Base-by-base conservation (phyloP, 2,113 vertebrate species). In the Pangasianodon gigas region DNA sequence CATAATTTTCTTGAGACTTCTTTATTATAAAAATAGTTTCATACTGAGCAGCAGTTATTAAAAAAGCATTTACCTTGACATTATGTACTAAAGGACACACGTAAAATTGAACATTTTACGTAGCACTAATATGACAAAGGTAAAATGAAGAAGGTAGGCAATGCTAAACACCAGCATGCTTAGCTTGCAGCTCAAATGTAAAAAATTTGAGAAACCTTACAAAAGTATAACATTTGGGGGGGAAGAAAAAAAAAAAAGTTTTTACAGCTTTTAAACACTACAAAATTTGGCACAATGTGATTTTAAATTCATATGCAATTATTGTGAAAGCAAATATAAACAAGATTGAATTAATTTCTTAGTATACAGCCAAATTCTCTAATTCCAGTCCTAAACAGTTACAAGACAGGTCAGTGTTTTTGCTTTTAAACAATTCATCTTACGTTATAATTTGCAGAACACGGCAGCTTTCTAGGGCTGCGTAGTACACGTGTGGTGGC, bases 81-180 rank as follows among this genome's bases (percentile, higher is more conserved):
- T 85, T 75, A 75, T n/a, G 91, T 90, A 93, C 90, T 93, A 93
- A 93, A 95, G 90, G 92, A 93, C 92, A 92, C 87, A 89, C 94
- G 93, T 90, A 90, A 96, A 96, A 94, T 8, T 92, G 93, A 95
- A 95, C 93, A 93, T 93, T 88, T 75, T 32, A 60, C 24, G 1
- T 60, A 84, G 82, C 11, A 80, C 83, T 37, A 85, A 94, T 92
- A 93, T 93, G 94, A 93, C 92, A 92, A 37, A 95, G 93, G 95
- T 93, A 92, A 90, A 94, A 62, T 79, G 37, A 81, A 29, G 82
- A 60, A 37, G n/a, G 21, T 51, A 26, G 51, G 79, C 60, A 54
- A 16, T 41, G 14, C 32, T 60, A 82, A 83, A 79, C 56, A 44
- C 4, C 48, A 54, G 52, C 52, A 82, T 51, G 51, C n/a, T 32